These are phyloP conservation scores for Cheilosia grossa DNA, from an alignment of 2,888 invertebrate species.

Conservation along the genomic window DNA sequence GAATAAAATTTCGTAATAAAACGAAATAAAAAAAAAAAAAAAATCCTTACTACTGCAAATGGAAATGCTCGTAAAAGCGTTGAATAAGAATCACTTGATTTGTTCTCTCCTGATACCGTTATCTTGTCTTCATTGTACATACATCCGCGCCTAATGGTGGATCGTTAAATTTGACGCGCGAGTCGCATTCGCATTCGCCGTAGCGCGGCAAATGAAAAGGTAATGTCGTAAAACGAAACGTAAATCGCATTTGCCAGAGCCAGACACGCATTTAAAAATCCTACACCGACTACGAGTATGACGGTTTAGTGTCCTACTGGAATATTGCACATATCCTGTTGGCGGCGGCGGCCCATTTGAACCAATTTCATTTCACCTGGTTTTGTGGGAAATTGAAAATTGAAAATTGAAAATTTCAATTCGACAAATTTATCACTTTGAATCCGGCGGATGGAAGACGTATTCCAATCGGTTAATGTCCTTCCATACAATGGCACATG, in stretches of 20 bases:
- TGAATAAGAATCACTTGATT: constrained; percentile 66
- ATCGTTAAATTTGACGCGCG: constrained; percentile 65
- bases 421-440: constrained; percentile 64
- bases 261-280: constrained; percentile 63
- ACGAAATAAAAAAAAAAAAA: background rate
- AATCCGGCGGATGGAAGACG: constrained; percentile 46
- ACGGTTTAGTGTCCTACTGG: constrained; percentile 44
- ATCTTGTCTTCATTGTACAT: constrained; percentile 52
- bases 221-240: constrained; percentile 65
- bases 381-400: constrained; percentile 61
- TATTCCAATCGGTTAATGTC: constrained; percentile 69
- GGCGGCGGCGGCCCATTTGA: constrained; percentile 12
- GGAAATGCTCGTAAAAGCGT: constrained; percentile 59
- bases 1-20: constrained; percentile 56
- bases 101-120: constrained; percentile 58
- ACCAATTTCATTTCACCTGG: constrained; percentile 51
- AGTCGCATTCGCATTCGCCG: constrained; percentile 8
- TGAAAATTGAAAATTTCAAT: constrained; percentile 70
- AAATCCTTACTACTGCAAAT: constrained; percentile 45
- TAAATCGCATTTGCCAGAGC: constrained; percentile 69
- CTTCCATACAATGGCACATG: constrained; percentile 36
- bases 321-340: constrained; percentile 47
- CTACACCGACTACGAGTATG: background rate
- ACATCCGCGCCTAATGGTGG: constrained; percentile 45
- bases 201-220: constrained; percentile 55